Base-by-base conservation (phyloP, 2,797 vertebrate species). In the Chelon labrosus region DNA sequence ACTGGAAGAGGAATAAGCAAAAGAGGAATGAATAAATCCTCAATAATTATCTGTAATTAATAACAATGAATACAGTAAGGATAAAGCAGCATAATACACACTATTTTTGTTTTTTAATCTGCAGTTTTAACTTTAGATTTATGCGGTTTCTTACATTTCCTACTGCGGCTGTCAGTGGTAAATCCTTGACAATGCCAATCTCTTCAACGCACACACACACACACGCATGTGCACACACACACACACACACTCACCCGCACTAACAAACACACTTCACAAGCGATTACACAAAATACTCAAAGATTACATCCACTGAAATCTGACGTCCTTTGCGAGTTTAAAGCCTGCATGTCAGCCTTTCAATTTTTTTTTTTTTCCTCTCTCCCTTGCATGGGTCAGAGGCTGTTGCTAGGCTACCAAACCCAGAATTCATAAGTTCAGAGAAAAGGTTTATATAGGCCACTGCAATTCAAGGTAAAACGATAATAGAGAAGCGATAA, bases 361-460 rank as follows among this genome's bases (percentile, higher is more conserved):
- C 82, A 85, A 55, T 82, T 75, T 86, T 78, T 76, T 85, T 85
- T 83, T 75, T 68, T 16, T 16, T 16, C 74, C 83, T 86, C 85
- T 87, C 90, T 92, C 88, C 82, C 87, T 92, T 90, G 87, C 90
- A 93, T 90, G 92, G 92, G 92, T 94, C 92, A 94, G 92, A 93
- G 87, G 88, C 93, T 91, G 94, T 95, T 95, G 95, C 94, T 95
- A 95, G 94, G 94, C 88, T 95, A 95, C 94, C 93, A 92, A 88
- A 90, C 89, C 91, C 88, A 83, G 90, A 93, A 93, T 92, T 91
- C 92, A 93, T 87, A 93, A 92, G 88, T 93, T 94, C 89, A 92
- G 90, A 86, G 76, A 87, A 93, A 84, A 89, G 85, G 85, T 89
- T 88, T 93, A 91, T 86, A 90, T 89, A 88, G 90, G 90, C 76